phyloP scores from a whole-genome alignment of 2,113 vertebrate genomes.

The Pseudopipra pipra region DNA sequence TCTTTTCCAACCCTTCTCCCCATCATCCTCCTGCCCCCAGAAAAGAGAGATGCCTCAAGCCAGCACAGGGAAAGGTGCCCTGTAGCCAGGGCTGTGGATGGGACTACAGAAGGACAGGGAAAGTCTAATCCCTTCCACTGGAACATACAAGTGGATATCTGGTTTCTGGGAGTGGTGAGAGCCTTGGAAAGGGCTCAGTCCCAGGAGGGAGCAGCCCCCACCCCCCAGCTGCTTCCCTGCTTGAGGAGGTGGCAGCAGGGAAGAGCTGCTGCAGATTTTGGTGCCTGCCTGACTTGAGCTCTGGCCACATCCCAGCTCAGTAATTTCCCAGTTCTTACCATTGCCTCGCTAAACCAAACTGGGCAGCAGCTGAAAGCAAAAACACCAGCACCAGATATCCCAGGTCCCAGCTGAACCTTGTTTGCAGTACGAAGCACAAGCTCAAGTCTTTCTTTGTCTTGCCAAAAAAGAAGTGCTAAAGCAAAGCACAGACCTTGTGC shows the following conservation, averaged over 20 bases:
- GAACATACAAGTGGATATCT: too few relatives aligned
- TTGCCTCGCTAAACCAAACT: background rate
- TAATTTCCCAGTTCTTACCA: background rate
- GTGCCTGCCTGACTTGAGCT: background rate
- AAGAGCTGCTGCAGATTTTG: background rate
- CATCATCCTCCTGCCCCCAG: background rate
- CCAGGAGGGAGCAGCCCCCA: background rate
- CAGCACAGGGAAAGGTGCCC: background rate
- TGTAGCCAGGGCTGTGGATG: too few relatives aligned
- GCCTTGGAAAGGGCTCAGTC: background rate
- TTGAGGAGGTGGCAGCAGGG: fast-evolving
- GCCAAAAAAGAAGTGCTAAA: background rate
- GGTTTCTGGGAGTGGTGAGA: background rate
- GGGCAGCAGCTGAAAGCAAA: background rate
- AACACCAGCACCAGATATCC: background rate
- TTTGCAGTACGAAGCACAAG: background rate
- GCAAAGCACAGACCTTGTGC: background rate
- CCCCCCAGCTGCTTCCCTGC: fast-evolving
- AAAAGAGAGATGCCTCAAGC: background rate
- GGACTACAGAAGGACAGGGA: fast-evolving
- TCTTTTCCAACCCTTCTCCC: background rate
- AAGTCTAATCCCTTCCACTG: background rate
- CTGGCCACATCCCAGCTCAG: background rate
- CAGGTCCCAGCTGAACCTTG: background rate
- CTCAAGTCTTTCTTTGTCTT: background rate